Conservation (phyloP, 2,113 vertebrate species). For the Coptodon bakossiorum region DNA sequence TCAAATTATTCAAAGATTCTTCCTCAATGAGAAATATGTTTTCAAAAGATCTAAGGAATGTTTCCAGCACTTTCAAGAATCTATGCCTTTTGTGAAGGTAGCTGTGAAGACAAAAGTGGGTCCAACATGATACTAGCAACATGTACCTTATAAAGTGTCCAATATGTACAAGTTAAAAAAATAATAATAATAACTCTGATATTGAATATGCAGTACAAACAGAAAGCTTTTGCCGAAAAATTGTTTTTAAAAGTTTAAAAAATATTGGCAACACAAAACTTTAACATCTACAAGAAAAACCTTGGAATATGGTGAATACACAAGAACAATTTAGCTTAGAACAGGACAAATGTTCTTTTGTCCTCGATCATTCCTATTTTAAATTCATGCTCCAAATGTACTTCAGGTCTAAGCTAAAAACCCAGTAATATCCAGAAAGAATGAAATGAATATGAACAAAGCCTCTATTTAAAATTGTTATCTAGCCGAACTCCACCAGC, state of each 20-base stretch:
- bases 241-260: not conserved
- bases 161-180: not conserved
- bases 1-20: not conserved
- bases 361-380: not conserved
- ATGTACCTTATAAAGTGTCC: not conserved
- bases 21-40: not conserved
- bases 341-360: not conserved
- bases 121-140: not conserved
- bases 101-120: not conserved
- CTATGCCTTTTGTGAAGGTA: not conserved
- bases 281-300: not conserved
- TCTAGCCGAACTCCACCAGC: not conserved
- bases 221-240: not conserved
- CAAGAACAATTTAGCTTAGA: not conserved
- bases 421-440: not conserved
- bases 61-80: not conserved
- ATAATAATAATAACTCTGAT: not conserved
- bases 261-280: not conserved
- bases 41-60: not conserved
- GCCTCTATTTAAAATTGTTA: not conserved
- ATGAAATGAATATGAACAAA: not conserved
- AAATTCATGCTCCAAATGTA: not conserved
- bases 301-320: not conserved
- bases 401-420: constrained; percentile 1
- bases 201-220: not conserved